Base-by-base conservation (phyloP, 2,113 vertebrate genomes). In the Heteronetta atricapilla region DNA sequence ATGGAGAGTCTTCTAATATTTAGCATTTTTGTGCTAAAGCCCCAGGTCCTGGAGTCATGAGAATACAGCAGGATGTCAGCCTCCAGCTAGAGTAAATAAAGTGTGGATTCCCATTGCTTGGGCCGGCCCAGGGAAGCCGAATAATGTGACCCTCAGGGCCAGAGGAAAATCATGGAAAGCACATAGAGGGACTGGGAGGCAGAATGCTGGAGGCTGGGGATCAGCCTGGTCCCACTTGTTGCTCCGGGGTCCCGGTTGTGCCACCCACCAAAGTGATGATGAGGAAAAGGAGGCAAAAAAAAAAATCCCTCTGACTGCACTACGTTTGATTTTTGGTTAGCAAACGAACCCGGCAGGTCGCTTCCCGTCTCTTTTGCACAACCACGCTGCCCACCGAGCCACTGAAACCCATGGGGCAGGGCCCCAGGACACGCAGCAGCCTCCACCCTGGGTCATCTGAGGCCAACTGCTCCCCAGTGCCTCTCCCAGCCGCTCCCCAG, bases 71-170 rank as follows among this genome's bases (percentile, higher is more conserved):
- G 89, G 84, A 96, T 90, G 93, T 94, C 86, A 90, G 69, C 96
- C 83, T 90, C 91, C 93, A 96, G 94, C 94, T 96, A 90, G 88
- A 74, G 92, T 16, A 96, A 96, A 96, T 90, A 96, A 92, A 91
- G 94, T 77, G 55, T 77, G 63, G 93, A 55, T 90, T 95, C 80
- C 5, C 40, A 25, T n/a, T 86, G 80, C 83, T 13, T 5, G 0
- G 89, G 72, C 59, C 15, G 25, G 29, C 50, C 0, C 68, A 4
- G 60, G 16, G 5, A 15, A 44, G 87, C 46, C 19, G 55, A 29
- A 4, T 34, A 68, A 55, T 6, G 59, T 10, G 52, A 42, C 7
- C n/a, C 20, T 38, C 2, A 4, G 58, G 82, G 64, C 76, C 2
- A 2, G 86, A 25, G 25, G 50, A 68, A 88, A 76, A 34, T 6